phyloP scores from a whole-genome alignment of 2,797 vertebrate species.

The Crypturellus tataupa region DNA sequence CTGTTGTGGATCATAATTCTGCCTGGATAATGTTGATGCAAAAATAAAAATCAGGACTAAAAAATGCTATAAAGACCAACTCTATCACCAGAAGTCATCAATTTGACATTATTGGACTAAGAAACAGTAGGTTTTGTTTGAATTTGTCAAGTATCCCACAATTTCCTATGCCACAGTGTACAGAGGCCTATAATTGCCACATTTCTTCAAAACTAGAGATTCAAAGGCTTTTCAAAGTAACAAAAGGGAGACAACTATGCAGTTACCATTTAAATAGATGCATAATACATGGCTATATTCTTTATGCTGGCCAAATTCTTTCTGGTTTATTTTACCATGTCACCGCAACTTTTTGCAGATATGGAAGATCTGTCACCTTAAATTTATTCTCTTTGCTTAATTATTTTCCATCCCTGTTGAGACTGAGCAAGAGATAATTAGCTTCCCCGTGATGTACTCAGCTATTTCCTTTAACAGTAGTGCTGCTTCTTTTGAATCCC shows the following conservation, averaged over 20 bases:
- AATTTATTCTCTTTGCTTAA: conserved; percentile 28
- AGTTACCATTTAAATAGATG: not conserved
- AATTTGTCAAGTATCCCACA: not conserved
- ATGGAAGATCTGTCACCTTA: not conserved
- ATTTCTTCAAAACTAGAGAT: conserved; percentile 2
- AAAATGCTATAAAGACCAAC: not conserved
- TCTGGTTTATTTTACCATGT: not conserved
- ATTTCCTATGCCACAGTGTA: not conserved
- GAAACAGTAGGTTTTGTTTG: not conserved
- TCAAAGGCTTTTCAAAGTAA: not conserved
- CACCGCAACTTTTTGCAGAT: not conserved
- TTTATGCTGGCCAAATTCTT: not conserved
- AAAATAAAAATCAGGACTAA: not conserved
- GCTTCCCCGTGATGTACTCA: not conserved
- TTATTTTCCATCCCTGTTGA: not conserved
- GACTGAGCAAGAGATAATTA: not conserved
- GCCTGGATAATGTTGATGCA: not conserved
- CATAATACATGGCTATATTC: not conserved
- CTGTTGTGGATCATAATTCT: not conserved
- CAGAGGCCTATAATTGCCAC: not conserved
- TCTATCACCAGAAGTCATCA: not conserved
- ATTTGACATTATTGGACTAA: not conserved
- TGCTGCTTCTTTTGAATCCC: conserved; percentile 18
- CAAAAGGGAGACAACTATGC: not conserved
- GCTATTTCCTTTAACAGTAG: not conserved